A percentile compares a stretch with the other conserved stretches of the same genome.
Conservation (phyloP, 2,797 vertebrate species). For the Hybognathus amarus region DNA sequence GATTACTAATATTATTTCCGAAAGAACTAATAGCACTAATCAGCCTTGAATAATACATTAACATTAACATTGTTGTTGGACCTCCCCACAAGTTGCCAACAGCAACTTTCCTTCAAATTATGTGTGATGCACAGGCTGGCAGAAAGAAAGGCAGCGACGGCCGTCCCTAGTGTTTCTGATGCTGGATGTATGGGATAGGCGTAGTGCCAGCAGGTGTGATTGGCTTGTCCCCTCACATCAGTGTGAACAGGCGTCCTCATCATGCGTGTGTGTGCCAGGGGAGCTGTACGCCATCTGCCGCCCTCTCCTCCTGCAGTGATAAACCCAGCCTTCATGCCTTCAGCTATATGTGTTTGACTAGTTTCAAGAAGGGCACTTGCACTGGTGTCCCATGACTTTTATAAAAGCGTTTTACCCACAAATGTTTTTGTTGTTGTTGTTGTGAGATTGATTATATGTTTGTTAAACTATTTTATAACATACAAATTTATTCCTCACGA, state of each 20-base stretch:
- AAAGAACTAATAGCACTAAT: constrained; percentile 53
- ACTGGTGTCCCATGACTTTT: background rate
- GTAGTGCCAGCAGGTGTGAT: constrained; percentile 65
- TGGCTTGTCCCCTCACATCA: constrained; percentile 66
- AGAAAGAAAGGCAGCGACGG: background rate
- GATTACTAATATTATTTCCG: constrained; percentile 35
- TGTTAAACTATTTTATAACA: background rate
- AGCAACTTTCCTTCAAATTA: constrained; percentile 19
- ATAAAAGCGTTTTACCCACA: background rate
- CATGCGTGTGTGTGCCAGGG: constrained; percentile 53
- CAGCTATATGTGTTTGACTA: constrained; percentile 32
- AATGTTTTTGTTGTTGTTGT: background rate
- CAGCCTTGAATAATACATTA: constrained; percentile 48
- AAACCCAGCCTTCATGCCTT: constrained; percentile 37
- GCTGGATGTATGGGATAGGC: constrained; percentile 51
- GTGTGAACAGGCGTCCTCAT: constrained; percentile 64
- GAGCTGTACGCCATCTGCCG: constrained; percentile 60
- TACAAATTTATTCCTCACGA: background rate
- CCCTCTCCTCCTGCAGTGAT: constrained; percentile 51
- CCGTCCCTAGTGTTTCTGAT: constrained; percentile 21
- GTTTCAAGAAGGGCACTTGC: constrained; percentile 16
- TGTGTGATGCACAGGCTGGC: constrained; percentile 38
- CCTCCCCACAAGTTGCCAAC: constrained; percentile 6
- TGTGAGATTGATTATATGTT: background rate
- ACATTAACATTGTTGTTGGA: constrained; percentile 29